Percentiles rank a stretch among this genome's conserved stretches.
Conservation (phyloP, 2,888 invertebrate species). For the Adelognathus sp. region DNA sequence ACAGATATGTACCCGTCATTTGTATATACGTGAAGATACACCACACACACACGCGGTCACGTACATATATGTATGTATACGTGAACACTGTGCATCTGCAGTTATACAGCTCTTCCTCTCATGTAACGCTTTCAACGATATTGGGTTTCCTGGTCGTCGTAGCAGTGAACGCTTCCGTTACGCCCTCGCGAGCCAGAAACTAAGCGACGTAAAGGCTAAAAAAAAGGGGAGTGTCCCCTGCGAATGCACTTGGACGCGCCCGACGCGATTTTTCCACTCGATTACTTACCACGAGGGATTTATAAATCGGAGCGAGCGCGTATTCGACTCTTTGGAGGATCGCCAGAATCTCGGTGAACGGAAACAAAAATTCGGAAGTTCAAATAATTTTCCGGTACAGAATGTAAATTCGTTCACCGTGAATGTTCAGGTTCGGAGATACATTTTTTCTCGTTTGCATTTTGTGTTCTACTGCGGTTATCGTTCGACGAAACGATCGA, state of each 20-base stretch:
- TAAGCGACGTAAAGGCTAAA: neutral
- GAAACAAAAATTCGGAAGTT: no score
- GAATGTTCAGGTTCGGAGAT: no score
- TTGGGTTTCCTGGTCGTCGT: conserved; percentile 44
- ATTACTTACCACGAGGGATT: neutral
- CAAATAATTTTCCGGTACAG: no score
- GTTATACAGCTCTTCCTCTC: conserved; percentile 5
- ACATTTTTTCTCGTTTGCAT: no score
- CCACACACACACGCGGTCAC: neutral
- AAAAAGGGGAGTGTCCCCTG: neutral
- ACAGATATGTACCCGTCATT: neutral
- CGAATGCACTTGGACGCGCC: conserved; percentile 1
- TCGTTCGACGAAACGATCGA: no score
- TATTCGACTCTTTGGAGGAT: neutral
- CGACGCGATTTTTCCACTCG: neutral
- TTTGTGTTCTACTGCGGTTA: no score
- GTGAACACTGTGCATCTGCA: neutral
- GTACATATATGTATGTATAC: neutral
- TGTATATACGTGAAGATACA: conserved; percentile 6
- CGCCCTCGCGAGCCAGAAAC: conserved; percentile 33
- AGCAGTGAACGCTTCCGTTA: conserved; percentile 35
- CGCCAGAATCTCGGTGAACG: no score
- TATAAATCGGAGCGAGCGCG: neutral
- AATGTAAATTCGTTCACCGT: no score
- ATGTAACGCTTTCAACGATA: conserved; percentile 43